phyloP scores from a whole-genome alignment of 2,113 vertebrate species.

The Salvelinus fontinalis region DNA sequence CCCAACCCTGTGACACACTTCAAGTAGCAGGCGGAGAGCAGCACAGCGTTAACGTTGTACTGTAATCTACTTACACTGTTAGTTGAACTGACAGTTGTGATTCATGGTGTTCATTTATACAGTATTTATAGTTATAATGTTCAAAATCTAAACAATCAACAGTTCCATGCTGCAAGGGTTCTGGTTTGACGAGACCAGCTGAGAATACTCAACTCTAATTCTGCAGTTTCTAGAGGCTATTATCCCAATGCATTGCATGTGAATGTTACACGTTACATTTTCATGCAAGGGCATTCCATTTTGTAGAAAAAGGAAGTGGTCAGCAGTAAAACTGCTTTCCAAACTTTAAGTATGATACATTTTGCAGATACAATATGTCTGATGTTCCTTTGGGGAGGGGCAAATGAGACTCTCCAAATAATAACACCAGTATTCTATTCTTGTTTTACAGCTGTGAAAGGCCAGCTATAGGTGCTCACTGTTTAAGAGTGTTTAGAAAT shows the following conservation, averaged over 20 bases:
- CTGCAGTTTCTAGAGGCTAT: conserved; percentile 4
- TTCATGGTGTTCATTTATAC: not conserved
- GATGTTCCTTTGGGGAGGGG: conserved; percentile 24
- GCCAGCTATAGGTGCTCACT: not conserved
- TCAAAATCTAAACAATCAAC: too few species aligned
- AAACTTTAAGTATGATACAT: conserved; percentile 37
- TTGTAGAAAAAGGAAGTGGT: conserved; percentile 40
- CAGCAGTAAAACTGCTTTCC: conserved; percentile 35
- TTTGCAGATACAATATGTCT: conserved; percentile 29
- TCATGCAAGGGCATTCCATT: conserved; percentile 25
- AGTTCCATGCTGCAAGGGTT: not conserved
- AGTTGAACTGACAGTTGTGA: not conserved
- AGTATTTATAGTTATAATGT: too few species aligned
- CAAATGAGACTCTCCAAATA: conserved; percentile 24
- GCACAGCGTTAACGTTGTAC: too few species aligned
- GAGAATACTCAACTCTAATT: conserved; percentile 8
- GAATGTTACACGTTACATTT: conserved; percentile 20
- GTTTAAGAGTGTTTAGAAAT: not conserved
- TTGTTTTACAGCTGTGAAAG: not conserved
- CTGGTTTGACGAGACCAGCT: not conserved
- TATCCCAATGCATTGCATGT: conserved; percentile 16
- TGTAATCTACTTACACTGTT: too few species aligned
- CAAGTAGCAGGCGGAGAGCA: too few species aligned
- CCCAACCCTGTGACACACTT: too few species aligned
- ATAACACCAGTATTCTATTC: conserved; percentile 32